Conservation (phyloP, 2,888 invertebrate genomes). For the Tillus elongatus region DNA sequence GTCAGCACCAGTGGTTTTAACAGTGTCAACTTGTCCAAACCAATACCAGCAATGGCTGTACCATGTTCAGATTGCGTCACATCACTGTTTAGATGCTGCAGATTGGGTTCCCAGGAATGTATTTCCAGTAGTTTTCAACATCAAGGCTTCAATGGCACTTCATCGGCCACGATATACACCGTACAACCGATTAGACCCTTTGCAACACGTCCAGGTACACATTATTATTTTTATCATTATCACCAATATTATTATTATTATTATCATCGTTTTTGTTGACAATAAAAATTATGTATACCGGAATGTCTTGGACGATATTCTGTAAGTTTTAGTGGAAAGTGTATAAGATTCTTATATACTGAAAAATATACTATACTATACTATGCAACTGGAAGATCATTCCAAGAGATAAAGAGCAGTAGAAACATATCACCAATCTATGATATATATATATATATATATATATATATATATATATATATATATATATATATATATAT, state of each 20-base stretch:
- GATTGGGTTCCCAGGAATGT: conserved; percentile 30
- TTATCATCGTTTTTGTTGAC: too few species aligned
- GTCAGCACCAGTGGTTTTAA: conserved; percentile 6
- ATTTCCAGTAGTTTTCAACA: conserved; percentile 20
- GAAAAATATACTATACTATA: too few species aligned
- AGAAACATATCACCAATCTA: too few species aligned
- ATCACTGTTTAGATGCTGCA: conserved; percentile 54
- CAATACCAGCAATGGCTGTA: conserved; percentile 37
- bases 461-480: too few species aligned
- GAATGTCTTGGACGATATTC: too few species aligned
- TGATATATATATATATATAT: too few species aligned
- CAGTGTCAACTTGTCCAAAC: conserved; percentile 25
- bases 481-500: too few species aligned
- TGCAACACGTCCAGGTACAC: conserved; percentile 36
- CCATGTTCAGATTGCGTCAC: conserved; percentile 58
- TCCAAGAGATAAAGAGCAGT: too few species aligned
- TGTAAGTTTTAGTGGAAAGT: too few species aligned
- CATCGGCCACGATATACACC: conserved; percentile 26
- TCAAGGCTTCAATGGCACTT: conserved; percentile 14
- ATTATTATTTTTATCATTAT: conserved; percentile 3
- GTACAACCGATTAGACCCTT: conserved; percentile 39
- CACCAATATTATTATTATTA: conserved; percentile 1
- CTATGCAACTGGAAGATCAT: too few species aligned
- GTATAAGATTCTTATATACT: too few species aligned
- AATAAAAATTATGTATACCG: too few species aligned